phyloP scores from a whole-genome alignment of 2,797 vertebrate genomes.

The Muraenolepis orangiensis region DNA sequence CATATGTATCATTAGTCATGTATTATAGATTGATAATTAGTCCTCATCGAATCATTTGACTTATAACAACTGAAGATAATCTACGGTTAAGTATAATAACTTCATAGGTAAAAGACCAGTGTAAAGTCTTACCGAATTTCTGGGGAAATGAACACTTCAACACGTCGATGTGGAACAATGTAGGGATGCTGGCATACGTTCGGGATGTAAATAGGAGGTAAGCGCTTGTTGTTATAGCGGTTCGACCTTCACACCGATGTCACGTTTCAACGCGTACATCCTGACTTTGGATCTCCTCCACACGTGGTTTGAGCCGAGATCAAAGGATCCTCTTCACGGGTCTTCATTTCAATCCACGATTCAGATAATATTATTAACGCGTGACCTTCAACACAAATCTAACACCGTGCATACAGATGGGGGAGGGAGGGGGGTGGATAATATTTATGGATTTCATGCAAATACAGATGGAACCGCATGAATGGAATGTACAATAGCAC shows the following conservation, averaged over 20 bases:
- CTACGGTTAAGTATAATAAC: background rate
- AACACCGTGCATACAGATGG: conserved; percentile 15
- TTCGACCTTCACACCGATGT: conserved; percentile 5
- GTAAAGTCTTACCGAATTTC: conserved; percentile 44
- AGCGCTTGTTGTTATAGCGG: conserved; percentile 21
- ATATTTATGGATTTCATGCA: conserved; percentile 32
- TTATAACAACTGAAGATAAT: background rate
- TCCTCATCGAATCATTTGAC: background rate
- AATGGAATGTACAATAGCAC: conserved; percentile 24
- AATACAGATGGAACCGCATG: conserved; percentile 17
- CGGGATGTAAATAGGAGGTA: background rate
- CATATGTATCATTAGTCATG: background rate
- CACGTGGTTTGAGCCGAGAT: conserved; percentile 26
- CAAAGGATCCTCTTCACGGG: conserved; percentile 17
- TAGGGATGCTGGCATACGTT: conserved; percentile 24
- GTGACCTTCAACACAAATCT: conserved; percentile 31
- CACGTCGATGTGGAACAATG: conserved; percentile 51
- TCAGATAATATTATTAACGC: conserved; percentile 35
- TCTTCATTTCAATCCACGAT: conserved; percentile 20
- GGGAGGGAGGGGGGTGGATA: no score
- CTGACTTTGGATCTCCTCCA: conserved; percentile 30
- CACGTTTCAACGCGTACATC: conserved; percentile 20
- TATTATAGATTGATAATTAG: no score
- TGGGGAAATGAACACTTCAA: conserved; percentile 40
- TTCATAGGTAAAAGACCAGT: conserved; percentile 36